phyloP scores from a whole-genome alignment of 2,888 invertebrate genomes.

The Megastigmus dorsalis region DNA sequence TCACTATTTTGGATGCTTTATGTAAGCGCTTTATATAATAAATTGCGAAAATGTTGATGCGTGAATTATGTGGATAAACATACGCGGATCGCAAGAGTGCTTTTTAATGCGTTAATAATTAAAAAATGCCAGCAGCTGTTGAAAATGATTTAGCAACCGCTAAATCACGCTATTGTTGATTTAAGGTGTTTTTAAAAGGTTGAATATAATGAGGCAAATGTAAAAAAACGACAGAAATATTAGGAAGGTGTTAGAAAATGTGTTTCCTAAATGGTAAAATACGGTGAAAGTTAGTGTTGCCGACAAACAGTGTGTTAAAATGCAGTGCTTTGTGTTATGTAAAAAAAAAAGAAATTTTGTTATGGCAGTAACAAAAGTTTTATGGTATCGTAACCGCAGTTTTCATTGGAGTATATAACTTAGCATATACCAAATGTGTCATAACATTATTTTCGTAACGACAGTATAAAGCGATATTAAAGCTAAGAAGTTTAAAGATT shows the following conservation, averaged over 20 bases:
- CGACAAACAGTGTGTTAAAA: slow-evolving; percentile 26
- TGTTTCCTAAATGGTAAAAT: slow-evolving; percentile 2
- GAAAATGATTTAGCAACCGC: background rate
- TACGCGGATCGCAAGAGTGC: no score
- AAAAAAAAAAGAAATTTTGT: slow-evolving; percentile 37
- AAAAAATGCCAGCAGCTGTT: no score
- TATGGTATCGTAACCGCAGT: slow-evolving; percentile 39
- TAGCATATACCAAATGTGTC: slow-evolving; percentile 5
- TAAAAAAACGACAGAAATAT: slow-evolving; percentile 4
- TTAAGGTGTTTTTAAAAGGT: no score
- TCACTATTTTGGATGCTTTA: no score
- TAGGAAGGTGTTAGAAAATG: slow-evolving; percentile 5
- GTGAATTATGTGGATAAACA: no score
- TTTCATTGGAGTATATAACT: slow-evolving; percentile 25
- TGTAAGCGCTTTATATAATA: no score
- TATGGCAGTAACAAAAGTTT: slow-evolving; percentile 35
- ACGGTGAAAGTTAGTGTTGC: slow-evolving; percentile 27
- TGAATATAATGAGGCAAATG: background rate
- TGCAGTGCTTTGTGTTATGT: slow-evolving; percentile 8
- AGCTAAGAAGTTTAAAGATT: background rate
- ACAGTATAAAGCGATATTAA: slow-evolving; percentile 21
- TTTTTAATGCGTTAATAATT: no score
- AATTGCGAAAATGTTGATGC: no score
- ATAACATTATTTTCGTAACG: slow-evolving; percentile 38
- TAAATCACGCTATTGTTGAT: no score